Evolutionary conservation across 1,140 invertebrate genomes (phyloP).

Genomic region (Cyclargus thomasi): DNA sequence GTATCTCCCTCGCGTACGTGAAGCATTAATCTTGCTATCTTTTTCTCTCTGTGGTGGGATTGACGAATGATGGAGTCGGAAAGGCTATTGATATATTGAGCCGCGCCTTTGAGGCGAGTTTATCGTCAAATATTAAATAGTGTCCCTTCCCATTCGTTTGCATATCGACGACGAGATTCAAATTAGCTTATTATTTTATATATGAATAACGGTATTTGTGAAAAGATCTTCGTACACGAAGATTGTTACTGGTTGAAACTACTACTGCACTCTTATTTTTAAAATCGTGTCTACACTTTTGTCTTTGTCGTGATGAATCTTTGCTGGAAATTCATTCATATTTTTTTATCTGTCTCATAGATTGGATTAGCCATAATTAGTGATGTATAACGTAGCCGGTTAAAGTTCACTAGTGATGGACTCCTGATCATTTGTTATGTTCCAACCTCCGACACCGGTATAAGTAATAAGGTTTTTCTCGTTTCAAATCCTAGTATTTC

Average conservation of each 20-base stretch:
- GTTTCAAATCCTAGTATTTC: constrained; percentile 16
- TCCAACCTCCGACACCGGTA: constrained; percentile 52
- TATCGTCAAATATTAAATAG: constrained; percentile 12
- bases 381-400: constrained; percentile 62
- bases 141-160: constrained; percentile 2
- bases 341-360: constrained; percentile 33
- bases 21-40: constrained; percentile 40
- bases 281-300: too few species aligned
- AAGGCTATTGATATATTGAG: constrained; percentile 20
- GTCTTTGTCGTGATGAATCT: too few species aligned
- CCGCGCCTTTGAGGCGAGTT: constrained; percentile 18
- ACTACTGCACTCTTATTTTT: too few species aligned
- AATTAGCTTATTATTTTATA: background rate
- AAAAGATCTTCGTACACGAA: too few species aligned
- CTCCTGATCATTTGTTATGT: constrained; percentile 67
- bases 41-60: constrained; percentile 44
- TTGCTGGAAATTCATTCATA: background rate
- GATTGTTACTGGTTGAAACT: too few species aligned
- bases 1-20: constrained; percentile 35
- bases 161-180: background rate
- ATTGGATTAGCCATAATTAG: constrained; percentile 66
- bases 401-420: constrained; percentile 54
- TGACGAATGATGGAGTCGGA: constrained; percentile 55
- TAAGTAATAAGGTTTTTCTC: constrained; percentile 51
- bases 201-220: background rate